Base-by-base conservation (phyloP, 1,140 invertebrate genomes). In the Lineus longissimus region DNA sequence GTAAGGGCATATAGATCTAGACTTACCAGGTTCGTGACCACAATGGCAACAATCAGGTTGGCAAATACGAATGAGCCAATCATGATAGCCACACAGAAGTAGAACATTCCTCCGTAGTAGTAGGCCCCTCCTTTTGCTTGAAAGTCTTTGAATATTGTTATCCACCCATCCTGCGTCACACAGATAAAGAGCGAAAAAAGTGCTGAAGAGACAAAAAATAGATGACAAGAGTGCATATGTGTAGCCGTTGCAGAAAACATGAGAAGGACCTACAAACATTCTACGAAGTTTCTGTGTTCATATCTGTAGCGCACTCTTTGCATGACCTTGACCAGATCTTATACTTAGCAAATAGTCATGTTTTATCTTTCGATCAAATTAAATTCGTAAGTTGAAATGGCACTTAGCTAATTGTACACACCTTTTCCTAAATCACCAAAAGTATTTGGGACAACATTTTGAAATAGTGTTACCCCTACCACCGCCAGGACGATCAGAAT, bases 31-130 rank as follows among this genome's bases (percentile, higher is more conserved):
- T 74, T 74, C 7, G 70, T 69, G 15, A 72, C 70, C 19, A 74
- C 69, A 9, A 73, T 68, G 15, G 72, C 73, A 15, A 75, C 73
- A 40, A 73, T 70, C n/a, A 75, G 63, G 61, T 75, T 75, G n/a
- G 72, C 62, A 54, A 75, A 75, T 7, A 74, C 62, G 43, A 75
- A 75, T 27, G 73, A 70, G 17, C 70, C 72, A 31, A 74, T 54
- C 22, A 68, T 65, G 13, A 75, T 67, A 23, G 61, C 60, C 15
- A 75, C 30, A 9, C 72, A 62, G 7, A 75, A 56, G 62, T 73
- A 75, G 30, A 62, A 25, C 33, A 60, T 41, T 23, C 58, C 33
- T 7, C 62, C 56, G 31, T 36, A 25, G 29, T 63, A 29, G 7
- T n/a, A 22, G 22, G 33, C 57, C 62, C 51, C 31, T 25, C 65